phyloP scores from a whole-genome alignment of 2,797 vertebrate genomes.

The Smutsia gigantea region DNA sequence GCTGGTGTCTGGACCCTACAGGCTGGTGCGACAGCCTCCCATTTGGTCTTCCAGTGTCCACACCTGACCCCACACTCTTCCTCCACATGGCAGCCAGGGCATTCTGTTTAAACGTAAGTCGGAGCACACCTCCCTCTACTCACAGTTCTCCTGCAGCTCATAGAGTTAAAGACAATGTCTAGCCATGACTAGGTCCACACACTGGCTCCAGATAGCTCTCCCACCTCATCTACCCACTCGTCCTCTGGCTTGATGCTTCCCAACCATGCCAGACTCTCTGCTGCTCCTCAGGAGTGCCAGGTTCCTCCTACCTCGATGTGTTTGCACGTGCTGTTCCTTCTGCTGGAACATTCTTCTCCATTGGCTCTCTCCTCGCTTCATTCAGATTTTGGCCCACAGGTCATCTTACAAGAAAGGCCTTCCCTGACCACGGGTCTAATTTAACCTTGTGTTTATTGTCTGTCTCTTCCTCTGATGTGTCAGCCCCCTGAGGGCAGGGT shows the following conservation, averaged over 20 bases:
- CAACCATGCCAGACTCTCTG: not conserved
- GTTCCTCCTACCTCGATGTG: not conserved
- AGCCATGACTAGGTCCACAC: too few species aligned
- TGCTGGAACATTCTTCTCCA: not conserved
- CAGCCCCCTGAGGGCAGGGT: not conserved
- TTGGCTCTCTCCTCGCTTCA: not conserved
- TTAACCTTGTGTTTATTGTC: fast-evolving
- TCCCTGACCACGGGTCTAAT: fast-evolving
- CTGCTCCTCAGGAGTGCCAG: fast-evolving
- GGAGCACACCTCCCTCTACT: not conserved
- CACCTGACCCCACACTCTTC: not conserved
- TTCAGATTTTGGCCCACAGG: not conserved
- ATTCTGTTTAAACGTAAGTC: too few species aligned
- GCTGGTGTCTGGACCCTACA: not conserved
- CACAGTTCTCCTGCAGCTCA: not conserved
- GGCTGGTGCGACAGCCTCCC: not conserved
- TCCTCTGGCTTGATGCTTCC: fast-evolving
- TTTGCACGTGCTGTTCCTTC: too few species aligned
- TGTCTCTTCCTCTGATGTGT: fast-evolving
- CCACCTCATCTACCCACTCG: not conserved
- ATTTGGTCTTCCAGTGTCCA: not conserved
- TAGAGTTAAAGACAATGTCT: not conserved
- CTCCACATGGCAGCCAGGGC: not conserved
- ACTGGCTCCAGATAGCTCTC: not conserved
- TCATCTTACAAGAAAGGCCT: not conserved